Evolutionary conservation across 2,113 vertebrate species (phyloP).

Genomic region (Trachemys scripta): DNA sequence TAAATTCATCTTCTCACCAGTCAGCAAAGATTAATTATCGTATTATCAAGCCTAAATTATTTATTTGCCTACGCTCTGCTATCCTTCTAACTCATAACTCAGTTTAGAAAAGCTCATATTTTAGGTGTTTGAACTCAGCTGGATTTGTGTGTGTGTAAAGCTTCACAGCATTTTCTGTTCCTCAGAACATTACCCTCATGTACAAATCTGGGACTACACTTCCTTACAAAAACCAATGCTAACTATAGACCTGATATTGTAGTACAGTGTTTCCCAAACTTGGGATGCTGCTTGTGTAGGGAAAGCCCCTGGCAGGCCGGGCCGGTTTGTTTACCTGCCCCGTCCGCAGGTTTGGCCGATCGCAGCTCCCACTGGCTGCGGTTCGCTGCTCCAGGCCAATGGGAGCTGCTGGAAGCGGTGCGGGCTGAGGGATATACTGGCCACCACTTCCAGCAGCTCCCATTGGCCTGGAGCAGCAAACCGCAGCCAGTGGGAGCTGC

Average conservation of each 20-base stretch:
- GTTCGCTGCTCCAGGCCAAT: no score
- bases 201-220: not conserved
- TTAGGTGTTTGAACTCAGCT: not conserved
- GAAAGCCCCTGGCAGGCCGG: no score
- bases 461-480: no score
- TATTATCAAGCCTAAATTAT: not conserved
- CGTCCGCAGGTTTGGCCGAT: no score
- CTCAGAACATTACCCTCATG: not conserved
- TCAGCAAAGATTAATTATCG: slow-evolving; percentile 24
- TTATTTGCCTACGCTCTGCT: not conserved
- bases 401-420: no score
- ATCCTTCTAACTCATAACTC: slow-evolving; percentile 15
- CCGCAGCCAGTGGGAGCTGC: no score
- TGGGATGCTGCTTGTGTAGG: no score
- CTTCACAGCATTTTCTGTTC: not conserved
- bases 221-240: not conserved
- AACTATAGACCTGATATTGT: not conserved
- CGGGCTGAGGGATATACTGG: no score
- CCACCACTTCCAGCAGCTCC: no score
- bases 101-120: not conserved
- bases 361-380: no score
- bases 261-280: not conserved
- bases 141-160: slow-evolving; percentile 3
- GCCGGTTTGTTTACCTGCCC: no score
- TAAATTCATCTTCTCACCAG: slow-evolving; percentile 22